Evolutionary conservation across 2,797 vertebrate genomes (phyloP).

Genomic region (Zonotrichia albicollis): DNA sequence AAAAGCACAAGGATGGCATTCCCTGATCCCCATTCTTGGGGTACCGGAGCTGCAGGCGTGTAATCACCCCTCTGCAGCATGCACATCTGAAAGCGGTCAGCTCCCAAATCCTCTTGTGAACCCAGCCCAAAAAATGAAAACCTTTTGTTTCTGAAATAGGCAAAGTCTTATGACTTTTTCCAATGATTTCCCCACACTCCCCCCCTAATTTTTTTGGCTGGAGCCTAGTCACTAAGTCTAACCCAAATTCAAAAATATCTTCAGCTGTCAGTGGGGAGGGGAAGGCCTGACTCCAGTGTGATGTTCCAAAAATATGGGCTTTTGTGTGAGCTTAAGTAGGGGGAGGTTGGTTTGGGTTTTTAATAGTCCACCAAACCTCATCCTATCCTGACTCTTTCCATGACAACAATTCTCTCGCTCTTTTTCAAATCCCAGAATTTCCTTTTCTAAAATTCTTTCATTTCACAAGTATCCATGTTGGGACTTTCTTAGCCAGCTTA

Average conservation of each 20-base stretch:
- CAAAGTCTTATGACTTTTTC: neutral
- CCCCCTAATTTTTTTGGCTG: neutral
- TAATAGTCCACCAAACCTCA: constrained; percentile 21
- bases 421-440: neutral
- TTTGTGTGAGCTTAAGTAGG: constrained; percentile 16
- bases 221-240: constrained; percentile 20
- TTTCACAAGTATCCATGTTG: neutral
- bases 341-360: neutral
- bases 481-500: neutral
- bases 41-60: neutral
- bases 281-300: neutral
- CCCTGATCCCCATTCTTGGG: accelerated
- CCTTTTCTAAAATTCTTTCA: neutral
- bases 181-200: neutral
- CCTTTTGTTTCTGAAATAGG: constrained; percentile 46
- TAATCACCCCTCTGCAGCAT: neutral
- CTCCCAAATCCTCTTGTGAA: constrained; percentile 23
- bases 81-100: constrained; percentile 41
- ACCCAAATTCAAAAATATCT: constrained; percentile 48
- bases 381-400: neutral
- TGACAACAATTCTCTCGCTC: neutral
- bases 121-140: constrained; percentile 14
- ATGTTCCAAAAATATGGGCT: constrained; percentile 29
- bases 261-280: constrained; percentile 7
- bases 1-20: neutral